These are phyloP conservation scores for Antheraea yamamai DNA, from an alignment of 2,888 invertebrate genomes.

Conservation along the genomic window DNA sequence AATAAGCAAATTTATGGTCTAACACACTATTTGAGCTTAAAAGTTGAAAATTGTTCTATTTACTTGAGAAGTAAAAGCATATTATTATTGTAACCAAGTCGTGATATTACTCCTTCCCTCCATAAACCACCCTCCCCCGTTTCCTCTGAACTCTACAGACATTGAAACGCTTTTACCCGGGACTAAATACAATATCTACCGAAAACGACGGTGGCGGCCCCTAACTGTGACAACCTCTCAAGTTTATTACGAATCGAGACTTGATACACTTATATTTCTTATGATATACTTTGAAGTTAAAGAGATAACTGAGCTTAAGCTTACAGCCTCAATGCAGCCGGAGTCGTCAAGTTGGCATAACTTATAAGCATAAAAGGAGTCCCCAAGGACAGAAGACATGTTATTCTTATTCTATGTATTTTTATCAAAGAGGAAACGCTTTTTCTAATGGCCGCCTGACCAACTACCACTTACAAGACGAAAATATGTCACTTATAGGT, in stretches of 20 bases:
- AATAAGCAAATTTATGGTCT: neutral
- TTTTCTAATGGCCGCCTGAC: neutral
- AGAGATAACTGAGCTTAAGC: neutral
- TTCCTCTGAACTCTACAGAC: constrained; percentile 29
- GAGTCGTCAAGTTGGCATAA: neutral
- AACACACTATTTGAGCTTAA: neutral
- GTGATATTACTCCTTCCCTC: neutral
- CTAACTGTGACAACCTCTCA: constrained; percentile 7
- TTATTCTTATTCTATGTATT: neutral
- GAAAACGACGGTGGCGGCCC: neutral
- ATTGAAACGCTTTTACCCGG: constrained; percentile 60
- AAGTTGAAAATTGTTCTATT: neutral
- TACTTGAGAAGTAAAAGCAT: neutral
- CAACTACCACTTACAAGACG: too few species aligned
- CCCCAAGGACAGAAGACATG: neutral
- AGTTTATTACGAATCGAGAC: neutral
- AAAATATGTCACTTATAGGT: too few species aligned
- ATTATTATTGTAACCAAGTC: constrained; percentile 9
- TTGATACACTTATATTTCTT: neutral
- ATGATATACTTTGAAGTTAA: neutral
- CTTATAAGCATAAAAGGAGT: neutral
- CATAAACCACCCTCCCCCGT: neutral
- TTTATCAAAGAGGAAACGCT: neutral
- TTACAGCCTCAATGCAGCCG: neutral
- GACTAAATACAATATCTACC: constrained; percentile 35